Evolutionary conservation across 2,888 invertebrate species (phyloP).

Genomic region (Rosalia funebris): DNA sequence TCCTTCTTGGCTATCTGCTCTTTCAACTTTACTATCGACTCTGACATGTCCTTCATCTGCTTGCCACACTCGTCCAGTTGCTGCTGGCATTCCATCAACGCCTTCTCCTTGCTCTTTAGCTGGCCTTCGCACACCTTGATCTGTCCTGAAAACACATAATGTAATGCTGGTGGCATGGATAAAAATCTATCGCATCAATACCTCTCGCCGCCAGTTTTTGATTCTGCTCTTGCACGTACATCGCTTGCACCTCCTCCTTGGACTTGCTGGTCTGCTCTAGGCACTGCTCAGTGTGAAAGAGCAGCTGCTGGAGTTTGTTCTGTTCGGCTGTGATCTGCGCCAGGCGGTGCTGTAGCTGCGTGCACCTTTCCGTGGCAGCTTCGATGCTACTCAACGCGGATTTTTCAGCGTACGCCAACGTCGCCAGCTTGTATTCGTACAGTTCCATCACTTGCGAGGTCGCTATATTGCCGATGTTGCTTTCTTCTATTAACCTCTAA

Average conservation of each 20-base stretch:
- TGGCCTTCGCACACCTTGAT: slow-evolving; percentile 45
- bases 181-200: not conserved
- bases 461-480: slow-evolving; percentile 67
- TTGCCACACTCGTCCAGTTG: slow-evolving; percentile 42
- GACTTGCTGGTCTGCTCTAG: slow-evolving; percentile 63
- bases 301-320: slow-evolving; percentile 64
- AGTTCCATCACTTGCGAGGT: slow-evolving; percentile 78
- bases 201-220: slow-evolving; percentile 24
- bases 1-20: slow-evolving; percentile 51
- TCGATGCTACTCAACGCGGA: slow-evolving; percentile 66
- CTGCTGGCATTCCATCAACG: slow-evolving; percentile 45
- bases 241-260: slow-evolving; percentile 40
- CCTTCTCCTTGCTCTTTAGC: slow-evolving; percentile 46
- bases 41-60: slow-evolving; percentile 38
- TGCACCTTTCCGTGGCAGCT: slow-evolving; percentile 66
- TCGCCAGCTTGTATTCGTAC: slow-evolving; percentile 75
- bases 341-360: slow-evolving; percentile 66
- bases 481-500: slow-evolving; percentile 36
- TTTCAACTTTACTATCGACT: slow-evolving; percentile 44
- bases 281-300: slow-evolving; percentile 66
- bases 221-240: slow-evolving; percentile 27
- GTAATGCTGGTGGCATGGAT: slow-evolving; percentile 12
- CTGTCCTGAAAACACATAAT: slow-evolving; percentile 47
- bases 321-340: slow-evolving; percentile 66
- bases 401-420: slow-evolving; percentile 66